phyloP scores from a whole-genome alignment of 2,113 vertebrate species.

The Sigmodon hispidus region DNA sequence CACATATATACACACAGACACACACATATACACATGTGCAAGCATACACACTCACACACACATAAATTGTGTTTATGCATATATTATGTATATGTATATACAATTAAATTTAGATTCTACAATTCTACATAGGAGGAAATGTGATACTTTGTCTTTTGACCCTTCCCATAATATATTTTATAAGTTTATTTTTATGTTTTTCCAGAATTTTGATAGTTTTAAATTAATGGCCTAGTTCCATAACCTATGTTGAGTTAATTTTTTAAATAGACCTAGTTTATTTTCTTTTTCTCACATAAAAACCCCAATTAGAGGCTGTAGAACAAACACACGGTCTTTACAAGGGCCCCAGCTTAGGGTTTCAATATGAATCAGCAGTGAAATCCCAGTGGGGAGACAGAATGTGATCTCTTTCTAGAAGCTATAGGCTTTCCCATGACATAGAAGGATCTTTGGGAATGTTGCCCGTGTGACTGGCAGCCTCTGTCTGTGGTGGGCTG shows the following conservation, averaged over 20 bases:
- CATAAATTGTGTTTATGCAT: background rate
- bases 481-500: background rate
- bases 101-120: background rate
- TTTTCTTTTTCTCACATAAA: background rate
- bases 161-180: no score
- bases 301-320: background rate
- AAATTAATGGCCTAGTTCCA: background rate
- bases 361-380: background rate
- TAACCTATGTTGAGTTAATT: background rate
- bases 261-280: background rate
- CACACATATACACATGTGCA: no score
- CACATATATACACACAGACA: background rate
- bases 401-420: no score
- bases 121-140: background rate
- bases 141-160: background rate
- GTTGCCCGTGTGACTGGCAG: background rate
- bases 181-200: background rate
- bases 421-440: background rate
- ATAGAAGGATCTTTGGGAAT: background rate
- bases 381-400: background rate
- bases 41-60: background rate
- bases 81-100: background rate
- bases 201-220: background rate
- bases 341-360: background rate
- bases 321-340: no score